Evolutionary conservation across 1,140 invertebrate species (phyloP).

Genomic region (Glomeris maerens): DNA sequence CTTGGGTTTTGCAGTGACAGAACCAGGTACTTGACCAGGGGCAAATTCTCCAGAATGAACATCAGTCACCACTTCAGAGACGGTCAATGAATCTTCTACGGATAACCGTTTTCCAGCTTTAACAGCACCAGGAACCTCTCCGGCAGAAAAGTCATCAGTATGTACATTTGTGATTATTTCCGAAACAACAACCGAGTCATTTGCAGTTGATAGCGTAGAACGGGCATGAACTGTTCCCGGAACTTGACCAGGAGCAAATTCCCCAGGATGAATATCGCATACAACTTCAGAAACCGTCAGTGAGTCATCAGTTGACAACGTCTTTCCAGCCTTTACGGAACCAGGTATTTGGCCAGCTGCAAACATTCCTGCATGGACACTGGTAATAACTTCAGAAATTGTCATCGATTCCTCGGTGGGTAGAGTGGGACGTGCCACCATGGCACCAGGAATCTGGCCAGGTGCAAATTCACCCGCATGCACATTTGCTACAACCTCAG

Average conservation of each 20-base stretch:
- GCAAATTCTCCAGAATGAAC: conserved; percentile 64
- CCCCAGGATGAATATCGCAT: conserved; percentile 12
- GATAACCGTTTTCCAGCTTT: conserved; percentile 70
- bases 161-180: conserved; percentile 61
- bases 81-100: conserved; percentile 55
- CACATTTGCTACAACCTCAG: conserved; percentile 12
- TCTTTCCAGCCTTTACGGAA: conserved; percentile 15
- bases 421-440: too few species aligned
- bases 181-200: conserved; percentile 64
- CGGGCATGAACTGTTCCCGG: conserved; percentile 12
- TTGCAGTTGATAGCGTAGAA: conserved; percentile 32
- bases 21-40: conserved; percentile 12
- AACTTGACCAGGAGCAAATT: conserved; percentile 14
- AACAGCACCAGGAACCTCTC: conserved; percentile 54
- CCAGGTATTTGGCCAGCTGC: conserved; percentile 16
- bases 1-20: conserved; percentile 7
- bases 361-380: conserved; percentile 15
- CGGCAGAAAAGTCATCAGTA: conserved; percentile 62
- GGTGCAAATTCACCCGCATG: conserved; percentile 15
- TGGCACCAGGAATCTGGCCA: too few species aligned
- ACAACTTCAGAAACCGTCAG: conserved; percentile 16
- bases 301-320: conserved; percentile 13
- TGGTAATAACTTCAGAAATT: conserved; percentile 11
- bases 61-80: conserved; percentile 65
- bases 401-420: conserved; percentile 12